Percentiles rank a stretch among this genome's conserved stretches.
phyloP scores from a whole-genome alignment of 2,888 invertebrate genomes.

The Drosophila eohydei region DNA sequence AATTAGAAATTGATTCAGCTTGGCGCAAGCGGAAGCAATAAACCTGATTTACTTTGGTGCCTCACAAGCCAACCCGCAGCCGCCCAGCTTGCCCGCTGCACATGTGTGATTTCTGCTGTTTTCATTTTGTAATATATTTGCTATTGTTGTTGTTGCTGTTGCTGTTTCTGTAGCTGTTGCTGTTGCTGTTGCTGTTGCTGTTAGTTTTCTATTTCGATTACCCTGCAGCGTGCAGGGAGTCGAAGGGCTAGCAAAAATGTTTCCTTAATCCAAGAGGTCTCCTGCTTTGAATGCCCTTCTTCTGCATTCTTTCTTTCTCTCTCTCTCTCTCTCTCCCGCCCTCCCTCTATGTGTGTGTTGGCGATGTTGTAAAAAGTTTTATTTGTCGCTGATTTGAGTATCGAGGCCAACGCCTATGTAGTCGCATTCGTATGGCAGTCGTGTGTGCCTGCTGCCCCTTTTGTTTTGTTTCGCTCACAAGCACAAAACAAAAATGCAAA shows the following conservation, averaged over 20 bases:
- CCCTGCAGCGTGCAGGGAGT: conserved; percentile 10
- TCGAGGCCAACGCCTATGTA: conserved; percentile 66
- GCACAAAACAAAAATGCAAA: conserved; percentile 66
- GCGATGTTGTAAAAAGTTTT: conserved; percentile 68
- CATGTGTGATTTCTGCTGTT: conserved; percentile 28
- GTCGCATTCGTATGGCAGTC: conserved; percentile 7
- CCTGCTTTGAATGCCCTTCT: conserved; percentile 47
- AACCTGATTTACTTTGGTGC: conserved; percentile 49
- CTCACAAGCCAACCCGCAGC: conserved; percentile 33
- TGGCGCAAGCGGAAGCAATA: conserved; percentile 40
- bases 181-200: conserved; percentile 1
- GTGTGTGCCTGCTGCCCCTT: conserved; percentile 1
- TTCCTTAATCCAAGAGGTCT: conserved; percentile 59
- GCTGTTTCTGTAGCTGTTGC: conserved; percentile 1
- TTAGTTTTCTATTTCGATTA: conserved; percentile 54
- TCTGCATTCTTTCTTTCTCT: neutral
- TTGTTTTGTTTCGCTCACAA: conserved; percentile 62
- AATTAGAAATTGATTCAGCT: conserved; percentile 27
- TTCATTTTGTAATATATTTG: conserved; percentile 37
- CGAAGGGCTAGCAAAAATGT: conserved; percentile 52
- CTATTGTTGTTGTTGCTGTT: conserved; percentile 11
- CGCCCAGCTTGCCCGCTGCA: neutral
- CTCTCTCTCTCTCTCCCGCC: neutral
- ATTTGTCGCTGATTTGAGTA: conserved; percentile 73
- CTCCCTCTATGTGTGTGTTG: conserved; percentile 19